Base-by-base conservation (phyloP, 2,113 vertebrate species). In the Malurus cyaneus region DNA sequence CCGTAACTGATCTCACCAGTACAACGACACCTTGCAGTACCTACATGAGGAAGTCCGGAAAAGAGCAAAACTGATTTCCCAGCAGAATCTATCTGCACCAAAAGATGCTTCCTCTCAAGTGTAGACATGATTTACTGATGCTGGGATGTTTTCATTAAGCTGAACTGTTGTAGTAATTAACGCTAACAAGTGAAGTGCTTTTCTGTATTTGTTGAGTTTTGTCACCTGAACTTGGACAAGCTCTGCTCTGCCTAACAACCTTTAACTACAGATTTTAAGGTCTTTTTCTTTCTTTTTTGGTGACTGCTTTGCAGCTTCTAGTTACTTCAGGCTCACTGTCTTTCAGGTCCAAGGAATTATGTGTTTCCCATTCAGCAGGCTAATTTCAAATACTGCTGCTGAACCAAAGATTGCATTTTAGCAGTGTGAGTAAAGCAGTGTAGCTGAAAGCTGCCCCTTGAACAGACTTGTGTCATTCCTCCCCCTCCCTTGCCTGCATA, bases 21-120 rank as follows among this genome's bases (percentile, higher is more conserved):
- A 52, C 83, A 67, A n/a, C 62, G 84, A 86, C 59, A 92, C 72
- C 65, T 96, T 96, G 83, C 61, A 83, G 72, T 86, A 94, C 52
- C 64, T 88, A 60, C 16, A 23, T 50, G 65, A 80, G 80, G 49
- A 90, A 88, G 69, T 92, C 64, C 21, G 12, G 60, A 67, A 49
- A 81, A 56, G 66, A 73, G 6, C 59, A 80, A 57, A 84, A 83
- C 44, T 94, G 53, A 62, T 80, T 80, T 80, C 20, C 25, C 9
- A 88, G 73, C 47, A 90, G 86, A 90, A 78, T 60, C 9, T 25
- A 2, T 59, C 26, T 83, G 34, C 64, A 62, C 46, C 11, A 12
- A 74, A 88, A 86, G 57, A 78, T 67, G n/a, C 61, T 88, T 78
- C 54, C 44, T 89, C 19, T 84, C 44, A 74, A 82, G 56, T 70